Percentiles rank a stretch among this genome's conserved stretches.
Evolutionary conservation across 2,113 vertebrate genomes (phyloP).

Genomic region (Embiotoca jacksoni): DNA sequence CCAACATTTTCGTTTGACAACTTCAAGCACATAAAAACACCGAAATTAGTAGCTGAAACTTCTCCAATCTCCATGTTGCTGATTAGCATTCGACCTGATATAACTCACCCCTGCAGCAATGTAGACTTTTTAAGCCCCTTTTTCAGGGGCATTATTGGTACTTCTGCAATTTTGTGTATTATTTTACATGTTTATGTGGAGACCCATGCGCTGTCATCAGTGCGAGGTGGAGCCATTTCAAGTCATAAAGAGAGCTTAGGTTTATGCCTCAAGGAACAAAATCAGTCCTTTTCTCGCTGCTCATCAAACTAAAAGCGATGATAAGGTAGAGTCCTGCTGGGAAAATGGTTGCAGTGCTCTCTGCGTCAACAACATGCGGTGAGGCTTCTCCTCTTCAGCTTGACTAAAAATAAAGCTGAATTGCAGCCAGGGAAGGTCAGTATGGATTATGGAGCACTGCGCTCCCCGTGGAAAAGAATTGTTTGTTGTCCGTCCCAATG

Average conservation of each 20-base stretch:
- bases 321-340: constrained; percentile 38
- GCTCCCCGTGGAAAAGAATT: constrained; percentile 76
- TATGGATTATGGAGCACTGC: constrained; percentile 77
- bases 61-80: too few species aligned
- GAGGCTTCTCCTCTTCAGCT: constrained; percentile 61
- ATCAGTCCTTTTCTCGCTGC: constrained; percentile 21
- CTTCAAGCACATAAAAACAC: too few species aligned
- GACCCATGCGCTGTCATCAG: not conserved
- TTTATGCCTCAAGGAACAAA: constrained; percentile 25
- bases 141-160: not conserved
- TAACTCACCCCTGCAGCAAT: not conserved
- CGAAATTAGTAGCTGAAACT: too few species aligned
- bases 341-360: constrained; percentile 55
- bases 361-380: constrained; percentile 41
- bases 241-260: constrained; percentile 15
- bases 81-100: too few species aligned
- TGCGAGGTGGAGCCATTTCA: not conserved
- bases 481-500: constrained; percentile 82
- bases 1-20: too few species aligned
- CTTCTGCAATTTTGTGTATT: not conserved
- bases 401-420: constrained; percentile 79
- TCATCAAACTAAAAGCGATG: constrained; percentile 24
- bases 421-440: constrained; percentile 81
- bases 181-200: not conserved
- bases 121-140: not conserved